phyloP scores from a whole-genome alignment of 2,888 invertebrate genomes.

The Volucella zonaria region DNA sequence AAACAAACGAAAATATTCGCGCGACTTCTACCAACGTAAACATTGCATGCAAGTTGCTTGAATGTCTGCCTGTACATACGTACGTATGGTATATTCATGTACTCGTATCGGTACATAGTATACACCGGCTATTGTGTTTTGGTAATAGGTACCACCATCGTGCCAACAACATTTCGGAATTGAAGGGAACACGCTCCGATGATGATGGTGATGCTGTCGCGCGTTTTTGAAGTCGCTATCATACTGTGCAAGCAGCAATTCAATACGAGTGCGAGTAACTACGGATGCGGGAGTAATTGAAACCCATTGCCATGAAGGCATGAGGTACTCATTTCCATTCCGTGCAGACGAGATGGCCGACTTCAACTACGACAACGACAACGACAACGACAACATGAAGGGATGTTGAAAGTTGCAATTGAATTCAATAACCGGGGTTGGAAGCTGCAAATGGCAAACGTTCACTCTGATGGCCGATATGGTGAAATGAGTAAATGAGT shows the following conservation, averaged over 20 bases:
- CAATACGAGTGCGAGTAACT: constrained; percentile 35
- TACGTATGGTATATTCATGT: not conserved
- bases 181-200: constrained; percentile 70
- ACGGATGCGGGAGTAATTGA: constrained; percentile 73
- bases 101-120: no score
- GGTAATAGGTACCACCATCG: constrained; percentile 50
- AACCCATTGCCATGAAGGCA: constrained; percentile 57
- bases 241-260: constrained; percentile 63
- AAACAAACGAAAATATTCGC: constrained; percentile 37
- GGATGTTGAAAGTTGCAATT: constrained; percentile 73
- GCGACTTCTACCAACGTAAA: constrained; percentile 27
- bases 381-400: constrained; percentile 27
- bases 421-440: constrained; percentile 66
- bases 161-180: constrained; percentile 51
- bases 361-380: constrained; percentile 30
- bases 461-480: constrained; percentile 36
- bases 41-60: constrained; percentile 44
- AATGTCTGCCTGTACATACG: not conserved
- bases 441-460: constrained; percentile 43
- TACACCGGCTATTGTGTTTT: constrained; percentile 54
- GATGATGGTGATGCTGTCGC: constrained; percentile 71
- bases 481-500: constrained; percentile 55
- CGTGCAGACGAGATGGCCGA: constrained; percentile 58
- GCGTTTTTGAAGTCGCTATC: constrained; percentile 68
- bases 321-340: constrained; percentile 32